Percentiles rank a stretch among this genome's conserved stretches.
These are phyloP conservation scores for Geophilus truncorum DNA, from an alignment of 2,888 invertebrate genomes.

Conservation along the genomic window DNA sequence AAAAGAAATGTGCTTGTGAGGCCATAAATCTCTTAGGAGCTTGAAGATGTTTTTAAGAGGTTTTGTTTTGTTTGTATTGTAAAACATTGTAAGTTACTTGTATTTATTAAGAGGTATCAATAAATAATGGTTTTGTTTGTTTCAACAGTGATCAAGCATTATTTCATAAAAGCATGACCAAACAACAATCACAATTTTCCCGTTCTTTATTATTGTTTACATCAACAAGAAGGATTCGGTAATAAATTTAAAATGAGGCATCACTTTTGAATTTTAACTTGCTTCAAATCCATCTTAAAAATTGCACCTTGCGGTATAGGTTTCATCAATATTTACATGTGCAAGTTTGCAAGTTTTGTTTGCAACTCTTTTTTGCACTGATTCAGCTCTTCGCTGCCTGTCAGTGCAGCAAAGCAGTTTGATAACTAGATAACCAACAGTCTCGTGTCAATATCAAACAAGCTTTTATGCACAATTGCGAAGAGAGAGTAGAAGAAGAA, in stretches of 20 bases:
- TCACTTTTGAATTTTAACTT: too few relatives aligned
- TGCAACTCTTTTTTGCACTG: not conserved
- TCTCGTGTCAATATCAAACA: constrained; percentile 10
- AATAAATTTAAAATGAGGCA: too few relatives aligned
- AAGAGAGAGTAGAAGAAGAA: not conserved
- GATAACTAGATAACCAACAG: constrained; percentile 16
- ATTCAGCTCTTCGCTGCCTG: not conserved
- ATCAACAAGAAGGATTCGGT: too few relatives aligned
- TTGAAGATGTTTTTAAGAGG: not conserved
- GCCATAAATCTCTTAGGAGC: not conserved
- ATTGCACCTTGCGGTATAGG: not conserved
- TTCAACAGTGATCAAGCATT: too few relatives aligned
- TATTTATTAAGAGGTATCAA: not conserved
- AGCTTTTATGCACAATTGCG: not conserved
- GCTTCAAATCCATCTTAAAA: too few relatives aligned
- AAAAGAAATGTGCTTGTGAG: not conserved
- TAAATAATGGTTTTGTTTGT: not conserved
- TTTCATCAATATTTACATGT: not conserved
- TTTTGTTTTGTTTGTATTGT: not conserved
- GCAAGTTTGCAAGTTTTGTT: not conserved
- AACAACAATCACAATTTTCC: too few relatives aligned
- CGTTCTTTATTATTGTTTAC: too few relatives aligned
- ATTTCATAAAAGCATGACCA: too few relatives aligned
- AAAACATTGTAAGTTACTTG: not conserved
- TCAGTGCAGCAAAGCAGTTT: not conserved